Percentiles rank a stretch among this genome's conserved stretches.
These are phyloP conservation scores for Parthenolecanium corni DNA, from an alignment of 2,888 invertebrate genomes.

Conservation along the genomic window DNA sequence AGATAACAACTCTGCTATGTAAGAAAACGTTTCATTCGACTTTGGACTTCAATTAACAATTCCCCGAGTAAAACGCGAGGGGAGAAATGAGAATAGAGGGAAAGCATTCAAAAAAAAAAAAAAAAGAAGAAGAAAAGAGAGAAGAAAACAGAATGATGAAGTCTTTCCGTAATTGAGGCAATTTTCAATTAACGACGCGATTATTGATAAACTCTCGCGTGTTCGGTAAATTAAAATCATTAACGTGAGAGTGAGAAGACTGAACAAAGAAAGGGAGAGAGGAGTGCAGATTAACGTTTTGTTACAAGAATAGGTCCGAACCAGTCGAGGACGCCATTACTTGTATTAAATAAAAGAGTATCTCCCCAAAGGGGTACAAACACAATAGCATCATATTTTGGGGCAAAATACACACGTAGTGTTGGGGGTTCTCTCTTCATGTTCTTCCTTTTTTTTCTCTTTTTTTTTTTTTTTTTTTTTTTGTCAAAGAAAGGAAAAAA, in stretches of 20 bases:
- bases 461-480: background rate
- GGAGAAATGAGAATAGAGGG: too few species aligned
- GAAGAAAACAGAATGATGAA: too few species aligned
- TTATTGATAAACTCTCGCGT: constrained; percentile 2
- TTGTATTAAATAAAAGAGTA: background rate
- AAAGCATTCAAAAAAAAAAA: too few species aligned
- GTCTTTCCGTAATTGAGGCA: constrained; percentile 1
- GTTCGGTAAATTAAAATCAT: constrained; percentile 13
- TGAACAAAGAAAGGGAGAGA: too few species aligned
- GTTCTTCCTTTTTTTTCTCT: background rate
- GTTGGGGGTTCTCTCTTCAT: too few species aligned
- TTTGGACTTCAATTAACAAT: background rate
- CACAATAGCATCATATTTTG: constrained; percentile 1
- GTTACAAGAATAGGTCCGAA: constrained; percentile 8
- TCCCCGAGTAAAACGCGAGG: too few species aligned
- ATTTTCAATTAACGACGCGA: constrained; percentile 4
- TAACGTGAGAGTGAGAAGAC: background rate
- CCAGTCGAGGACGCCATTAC: background rate
- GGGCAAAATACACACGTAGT: background rate
- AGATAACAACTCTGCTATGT: background rate
- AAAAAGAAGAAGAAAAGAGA: too few species aligned
- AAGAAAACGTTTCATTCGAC: background rate
- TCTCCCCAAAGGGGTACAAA: background rate
- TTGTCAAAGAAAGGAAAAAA: background rate
- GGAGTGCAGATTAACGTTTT: too few species aligned